A percentile compares a stretch with the other conserved stretches of the same genome.
Conservation (phyloP, 2,797 vertebrate species). For the Pipistrellus kuhlii region DNA sequence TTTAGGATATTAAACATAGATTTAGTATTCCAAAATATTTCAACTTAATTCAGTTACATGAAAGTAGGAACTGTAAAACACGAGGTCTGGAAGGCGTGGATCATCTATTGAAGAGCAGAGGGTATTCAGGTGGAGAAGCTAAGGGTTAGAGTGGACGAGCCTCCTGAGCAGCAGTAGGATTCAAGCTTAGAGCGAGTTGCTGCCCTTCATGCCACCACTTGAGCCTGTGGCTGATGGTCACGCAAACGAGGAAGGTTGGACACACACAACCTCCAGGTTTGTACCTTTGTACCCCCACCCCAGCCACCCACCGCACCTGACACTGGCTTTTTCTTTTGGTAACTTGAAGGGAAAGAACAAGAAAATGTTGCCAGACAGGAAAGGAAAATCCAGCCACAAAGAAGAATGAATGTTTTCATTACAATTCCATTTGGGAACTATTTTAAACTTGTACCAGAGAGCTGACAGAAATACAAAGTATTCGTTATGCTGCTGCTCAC, state of each 20-base stretch:
- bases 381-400: slow-evolving; percentile 3
- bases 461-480: neutral
- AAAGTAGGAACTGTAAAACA: neutral
- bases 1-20: neutral
- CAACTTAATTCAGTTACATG: neutral
- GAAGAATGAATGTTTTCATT: neutral
- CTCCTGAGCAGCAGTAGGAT: neutral
- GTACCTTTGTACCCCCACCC: neutral
- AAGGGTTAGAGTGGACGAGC: neutral
- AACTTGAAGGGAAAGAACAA: neutral
- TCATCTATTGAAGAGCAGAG: neutral
- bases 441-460: neutral
- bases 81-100: neutral
- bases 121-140: neutral
- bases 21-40: slow-evolving; percentile 6
- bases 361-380: neutral
- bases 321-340: neutral
- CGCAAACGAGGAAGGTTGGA: neutral
- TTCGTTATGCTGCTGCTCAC: neutral
- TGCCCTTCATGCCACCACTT: no score
- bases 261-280: neutral
- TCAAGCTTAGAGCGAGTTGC: neutral
- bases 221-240: neutral
- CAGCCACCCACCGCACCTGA: neutral
- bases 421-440: neutral